phyloP scores from a whole-genome alignment of 2,797 vertebrate species.

The Eleutherodactylus coqui region DNA sequence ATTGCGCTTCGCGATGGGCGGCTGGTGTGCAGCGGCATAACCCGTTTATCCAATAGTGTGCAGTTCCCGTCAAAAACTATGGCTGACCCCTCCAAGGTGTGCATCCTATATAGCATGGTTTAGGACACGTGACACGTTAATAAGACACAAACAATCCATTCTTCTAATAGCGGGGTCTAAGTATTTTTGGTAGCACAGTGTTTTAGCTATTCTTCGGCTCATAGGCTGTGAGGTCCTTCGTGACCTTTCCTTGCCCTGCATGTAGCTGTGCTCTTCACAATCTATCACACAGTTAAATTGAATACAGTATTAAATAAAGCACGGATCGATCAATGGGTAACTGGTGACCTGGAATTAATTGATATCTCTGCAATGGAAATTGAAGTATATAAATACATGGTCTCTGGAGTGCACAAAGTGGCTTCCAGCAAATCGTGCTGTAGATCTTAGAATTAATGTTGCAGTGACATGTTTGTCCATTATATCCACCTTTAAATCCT shows the following conservation, averaged over 20 bases:
- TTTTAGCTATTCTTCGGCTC: background rate
- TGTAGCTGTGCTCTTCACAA: background rate
- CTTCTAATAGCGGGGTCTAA: too few relatives aligned
- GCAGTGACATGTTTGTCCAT: background rate
- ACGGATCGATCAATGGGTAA: background rate
- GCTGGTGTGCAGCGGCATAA: too few relatives aligned
- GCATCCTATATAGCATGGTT: too few relatives aligned
- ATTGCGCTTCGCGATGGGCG: too few relatives aligned
- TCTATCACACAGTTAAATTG: slow-evolving; percentile 31
- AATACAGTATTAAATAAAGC: slow-evolving; percentile 37
- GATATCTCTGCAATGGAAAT: slow-evolving; percentile 1
- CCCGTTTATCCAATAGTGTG: too few relatives aligned
- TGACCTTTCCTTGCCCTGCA: slow-evolving; percentile 11
- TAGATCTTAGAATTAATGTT: background rate
- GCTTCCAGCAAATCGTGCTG: background rate
- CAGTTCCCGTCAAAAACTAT: too few relatives aligned
- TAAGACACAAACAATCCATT: too few relatives aligned
- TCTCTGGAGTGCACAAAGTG: background rate
- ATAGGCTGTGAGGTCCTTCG: background rate
- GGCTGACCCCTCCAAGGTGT: too few relatives aligned
- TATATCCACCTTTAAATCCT: background rate
- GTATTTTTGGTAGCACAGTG: too few relatives aligned
- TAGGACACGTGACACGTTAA: too few relatives aligned
- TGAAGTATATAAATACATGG: background rate
- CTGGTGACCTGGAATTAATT: slow-evolving; percentile 56